A percentile compares a stretch with the other conserved stretches of the same genome.
These are phyloP conservation scores for Agrochola circellaris DNA, from an alignment of 2,888 invertebrate genomes.

Conservation along the genomic window DNA sequence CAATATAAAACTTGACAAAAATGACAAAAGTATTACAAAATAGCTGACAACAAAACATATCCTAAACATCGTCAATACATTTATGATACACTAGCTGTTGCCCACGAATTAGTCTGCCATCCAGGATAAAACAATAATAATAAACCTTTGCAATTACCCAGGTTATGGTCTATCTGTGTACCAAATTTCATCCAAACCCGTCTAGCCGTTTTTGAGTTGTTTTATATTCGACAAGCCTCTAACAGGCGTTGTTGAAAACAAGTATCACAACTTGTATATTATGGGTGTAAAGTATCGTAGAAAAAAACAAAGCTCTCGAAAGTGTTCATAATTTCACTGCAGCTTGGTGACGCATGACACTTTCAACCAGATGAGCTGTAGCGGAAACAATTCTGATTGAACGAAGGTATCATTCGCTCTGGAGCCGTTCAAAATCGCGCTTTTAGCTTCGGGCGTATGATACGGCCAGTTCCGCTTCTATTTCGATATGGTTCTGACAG, in stretches of 20 bases:
- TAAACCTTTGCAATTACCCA: too few species aligned
- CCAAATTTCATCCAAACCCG: too few species aligned
- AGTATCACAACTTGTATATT: neutral
- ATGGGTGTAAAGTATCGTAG: neutral
- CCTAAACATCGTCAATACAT: too few species aligned
- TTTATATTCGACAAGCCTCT: neutral
- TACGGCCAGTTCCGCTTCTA: neutral
- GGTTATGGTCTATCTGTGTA: too few species aligned
- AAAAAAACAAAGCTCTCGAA: neutral
- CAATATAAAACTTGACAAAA: too few species aligned
- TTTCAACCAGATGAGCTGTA: neutral
- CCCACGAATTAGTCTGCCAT: too few species aligned
- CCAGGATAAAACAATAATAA: too few species aligned
- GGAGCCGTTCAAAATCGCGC: neutral
- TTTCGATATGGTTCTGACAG: neutral
- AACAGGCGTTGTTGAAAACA: neutral
- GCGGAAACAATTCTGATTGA: slow-evolving; percentile 13
- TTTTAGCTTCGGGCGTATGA: neutral
- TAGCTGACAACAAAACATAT: too few species aligned
- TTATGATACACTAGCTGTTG: too few species aligned
- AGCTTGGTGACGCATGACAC: neutral
- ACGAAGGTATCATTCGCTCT: neutral
- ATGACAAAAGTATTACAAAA: too few species aligned
- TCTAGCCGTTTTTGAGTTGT: neutral
- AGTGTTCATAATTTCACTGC: neutral